A percentile compares a stretch with the other conserved stretches of the same genome.
Conservation (phyloP, 1,140 invertebrate species). For the Wiebesia pumilae region DNA sequence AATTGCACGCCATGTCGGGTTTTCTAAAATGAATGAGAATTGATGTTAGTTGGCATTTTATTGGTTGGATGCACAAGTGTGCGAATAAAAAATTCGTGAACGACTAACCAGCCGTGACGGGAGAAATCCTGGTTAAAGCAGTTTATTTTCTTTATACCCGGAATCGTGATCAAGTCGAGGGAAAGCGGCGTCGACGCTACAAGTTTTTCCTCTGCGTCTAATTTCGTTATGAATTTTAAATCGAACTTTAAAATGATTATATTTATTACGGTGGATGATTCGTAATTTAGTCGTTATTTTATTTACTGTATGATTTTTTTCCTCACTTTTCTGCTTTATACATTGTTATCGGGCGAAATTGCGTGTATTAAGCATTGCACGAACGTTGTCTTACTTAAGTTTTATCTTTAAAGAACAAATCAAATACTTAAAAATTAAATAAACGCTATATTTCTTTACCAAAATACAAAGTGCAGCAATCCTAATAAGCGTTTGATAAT, state of each 20-base stretch:
- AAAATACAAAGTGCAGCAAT: too few species aligned
- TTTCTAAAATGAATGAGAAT: neutral
- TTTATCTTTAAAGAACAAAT: too few species aligned
- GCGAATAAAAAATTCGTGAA: slow-evolving; percentile 27
- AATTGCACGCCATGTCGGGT: neutral
- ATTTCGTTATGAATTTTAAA: neutral
- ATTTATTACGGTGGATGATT: neutral
- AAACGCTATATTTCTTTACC: too few species aligned
- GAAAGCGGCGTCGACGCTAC: slow-evolving; percentile 13
- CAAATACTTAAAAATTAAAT: too few species aligned
- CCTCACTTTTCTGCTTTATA: neutral
- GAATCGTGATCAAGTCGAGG: neutral
- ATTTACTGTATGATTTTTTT: neutral
- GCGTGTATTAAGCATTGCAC: too few species aligned
- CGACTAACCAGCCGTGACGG: slow-evolving; percentile 37
- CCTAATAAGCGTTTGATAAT: too few species aligned
- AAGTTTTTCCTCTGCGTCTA: neutral
- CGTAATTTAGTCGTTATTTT: neutral
- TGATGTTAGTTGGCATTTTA: neutral
- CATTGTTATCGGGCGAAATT: neutral
- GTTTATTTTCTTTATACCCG: slow-evolving; percentile 1
- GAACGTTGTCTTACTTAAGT: too few species aligned
- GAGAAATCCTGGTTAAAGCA: slow-evolving; percentile 19
- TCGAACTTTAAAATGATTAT: too few species aligned
- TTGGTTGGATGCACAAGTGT: slow-evolving; percentile 7